A percentile compares a stretch with the other conserved stretches of the same genome.
These are phyloP conservation scores for Orthosia gracilis DNA, from an alignment of 2,888 invertebrate species.

Conservation along the genomic window DNA sequence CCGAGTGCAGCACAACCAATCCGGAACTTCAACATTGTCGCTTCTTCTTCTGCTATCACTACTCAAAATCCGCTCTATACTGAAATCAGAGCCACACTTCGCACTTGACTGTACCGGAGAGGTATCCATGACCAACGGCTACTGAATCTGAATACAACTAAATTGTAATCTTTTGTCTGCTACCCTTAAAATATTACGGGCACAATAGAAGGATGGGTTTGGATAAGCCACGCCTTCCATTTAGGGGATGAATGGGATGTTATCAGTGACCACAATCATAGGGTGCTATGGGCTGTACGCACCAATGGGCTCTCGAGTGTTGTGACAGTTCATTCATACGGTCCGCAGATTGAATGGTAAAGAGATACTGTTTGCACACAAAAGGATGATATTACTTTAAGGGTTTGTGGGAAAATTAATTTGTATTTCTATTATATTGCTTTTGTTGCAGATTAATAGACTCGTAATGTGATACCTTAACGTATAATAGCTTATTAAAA, in stretches of 20 bases:
- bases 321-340: conserved; percentile 88
- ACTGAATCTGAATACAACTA: conserved; percentile 50
- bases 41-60: conserved; percentile 78
- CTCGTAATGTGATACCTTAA: conserved; percentile 72
- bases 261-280: conserved; percentile 81
- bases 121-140: conserved; percentile 78
- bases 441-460: conserved; percentile 71
- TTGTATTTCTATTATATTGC: conserved; percentile 83
- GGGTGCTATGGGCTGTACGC: conserved; percentile 79
- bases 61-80: conserved; percentile 92
- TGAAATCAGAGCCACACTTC: conserved; percentile 90
- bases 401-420: conserved; percentile 90
- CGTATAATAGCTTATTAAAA: conserved; percentile 65
- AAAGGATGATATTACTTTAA: conserved; percentile 89
- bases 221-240: conserved; percentile 75
- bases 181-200: conserved; percentile 68
- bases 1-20: conserved; percentile 94
- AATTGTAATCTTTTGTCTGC: conserved; percentile 50
- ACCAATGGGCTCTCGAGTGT: conserved; percentile 83
- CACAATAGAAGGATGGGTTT: conserved; percentile 70
- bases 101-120: conserved; percentile 79
- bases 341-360: conserved; percentile 82
- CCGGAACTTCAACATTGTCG: conserved; percentile 74
- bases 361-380: conserved; percentile 89
- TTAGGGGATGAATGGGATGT: conserved; percentile 69